A percentile compares a stretch with the other conserved stretches of the same genome.
phyloP scores from a whole-genome alignment of 2,797 vertebrate genomes.

The Petrocephalus schoutedeni region DNA sequence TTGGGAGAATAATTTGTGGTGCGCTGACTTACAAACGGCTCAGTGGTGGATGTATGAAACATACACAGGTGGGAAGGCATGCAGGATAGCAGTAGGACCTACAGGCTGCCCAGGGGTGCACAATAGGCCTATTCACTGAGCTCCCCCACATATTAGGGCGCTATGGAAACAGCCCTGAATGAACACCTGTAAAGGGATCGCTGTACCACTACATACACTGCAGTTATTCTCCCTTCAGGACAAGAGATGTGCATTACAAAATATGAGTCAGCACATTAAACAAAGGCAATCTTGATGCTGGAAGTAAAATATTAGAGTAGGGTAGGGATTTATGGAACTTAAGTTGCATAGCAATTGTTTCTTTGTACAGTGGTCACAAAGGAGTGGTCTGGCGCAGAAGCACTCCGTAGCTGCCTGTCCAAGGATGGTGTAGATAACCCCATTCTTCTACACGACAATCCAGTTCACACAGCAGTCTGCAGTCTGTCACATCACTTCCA shows the following conservation, averaged over 20 bases:
- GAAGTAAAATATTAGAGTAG: not conserved
- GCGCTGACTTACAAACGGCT: not conserved
- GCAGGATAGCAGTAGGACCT: not conserved
- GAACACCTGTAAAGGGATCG: conserved; percentile 43
- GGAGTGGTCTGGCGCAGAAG: not conserved
- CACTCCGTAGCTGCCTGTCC: not conserved
- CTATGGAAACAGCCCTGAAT: conserved; percentile 48
- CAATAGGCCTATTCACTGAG: conserved; percentile 20
- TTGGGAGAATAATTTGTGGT: not conserved
- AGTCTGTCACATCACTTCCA: not conserved
- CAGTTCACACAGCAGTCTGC: not conserved
- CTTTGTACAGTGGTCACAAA: not conserved
- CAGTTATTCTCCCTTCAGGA: not conserved
- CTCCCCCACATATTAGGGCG: conserved; percentile 39
- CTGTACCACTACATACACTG: conserved; percentile 27
- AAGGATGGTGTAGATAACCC: not conserved
- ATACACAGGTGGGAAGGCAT: not conserved
- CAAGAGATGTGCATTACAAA: conserved; percentile 31
- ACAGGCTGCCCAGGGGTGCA: not conserved
- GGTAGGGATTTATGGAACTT: conserved; percentile 22
- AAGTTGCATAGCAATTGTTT: not conserved
- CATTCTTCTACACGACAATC: not conserved
- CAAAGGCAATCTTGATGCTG: not conserved
- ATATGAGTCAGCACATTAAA: not conserved
- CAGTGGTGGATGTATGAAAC: not conserved